Evolutionary conservation across 2,888 invertebrate genomes (phyloP).

Genomic region (Tiliacea aurago): DNA sequence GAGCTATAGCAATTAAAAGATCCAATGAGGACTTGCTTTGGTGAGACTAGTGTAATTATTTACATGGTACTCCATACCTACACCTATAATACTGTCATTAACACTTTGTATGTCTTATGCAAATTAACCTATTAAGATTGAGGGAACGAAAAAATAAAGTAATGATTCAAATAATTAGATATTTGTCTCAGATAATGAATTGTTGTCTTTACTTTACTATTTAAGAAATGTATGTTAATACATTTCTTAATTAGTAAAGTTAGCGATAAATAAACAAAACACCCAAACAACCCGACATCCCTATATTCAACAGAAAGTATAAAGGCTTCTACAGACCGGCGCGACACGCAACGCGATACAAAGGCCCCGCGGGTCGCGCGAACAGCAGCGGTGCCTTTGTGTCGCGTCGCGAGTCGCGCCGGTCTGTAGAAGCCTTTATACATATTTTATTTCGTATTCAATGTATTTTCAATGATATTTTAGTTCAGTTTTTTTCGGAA

Average conservation of each 20-base stretch:
- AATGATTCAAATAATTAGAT: neutral
- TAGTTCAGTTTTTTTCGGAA: slow-evolving; percentile 19
- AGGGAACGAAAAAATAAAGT: neutral
- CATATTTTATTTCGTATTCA: slow-evolving; percentile 28
- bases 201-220: neutral
- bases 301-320: slow-evolving; percentile 8
- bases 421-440: too few species aligned
- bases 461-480: slow-evolving; percentile 28
- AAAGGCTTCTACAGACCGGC: too few species aligned
- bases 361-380: too few species aligned
- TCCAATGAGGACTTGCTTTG: slow-evolving; percentile 26
- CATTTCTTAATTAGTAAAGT: too few species aligned
- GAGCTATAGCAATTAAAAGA: slow-evolving; percentile 58
- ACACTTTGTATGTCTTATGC: neutral
- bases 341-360: too few species aligned
- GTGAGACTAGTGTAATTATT: slow-evolving; percentile 12
- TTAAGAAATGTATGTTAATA: too few species aligned
- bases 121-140: neutral
- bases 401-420: too few species aligned
- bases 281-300: neutral
- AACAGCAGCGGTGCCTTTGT: too few species aligned
- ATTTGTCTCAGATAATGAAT: neutral
- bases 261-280: neutral
- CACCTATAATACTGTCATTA: neutral
- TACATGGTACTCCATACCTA: slow-evolving; percentile 1